Conservation (phyloP, 2,797 vertebrate species). For the Bovichtus diacanthus region DNA sequence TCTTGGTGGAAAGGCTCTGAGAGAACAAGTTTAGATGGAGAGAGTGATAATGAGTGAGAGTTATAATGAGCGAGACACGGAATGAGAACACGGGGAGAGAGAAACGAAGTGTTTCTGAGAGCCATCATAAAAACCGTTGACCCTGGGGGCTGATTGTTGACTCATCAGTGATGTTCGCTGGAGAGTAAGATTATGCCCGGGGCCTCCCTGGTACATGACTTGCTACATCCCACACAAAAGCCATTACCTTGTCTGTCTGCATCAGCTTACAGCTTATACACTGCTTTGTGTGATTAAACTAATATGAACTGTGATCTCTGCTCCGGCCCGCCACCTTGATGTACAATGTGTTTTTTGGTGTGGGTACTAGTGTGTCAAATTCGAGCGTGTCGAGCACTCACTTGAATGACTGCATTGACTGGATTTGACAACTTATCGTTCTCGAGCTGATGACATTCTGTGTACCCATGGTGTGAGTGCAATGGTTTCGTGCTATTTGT, state of each 20-base stretch:
- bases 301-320: slow-evolving; percentile 27
- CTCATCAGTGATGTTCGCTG: slow-evolving; percentile 67
- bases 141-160: slow-evolving; percentile 73
- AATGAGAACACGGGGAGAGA: slow-evolving; percentile 30
- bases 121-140: slow-evolving; percentile 64
- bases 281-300: slow-evolving; percentile 31
- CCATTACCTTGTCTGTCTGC: slow-evolving; percentile 48
- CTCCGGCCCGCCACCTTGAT: neutral
- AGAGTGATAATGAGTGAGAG: slow-evolving; percentile 64
- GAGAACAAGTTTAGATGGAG: slow-evolving; percentile 53
- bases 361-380: slow-evolving; percentile 26
- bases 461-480: slow-evolving; percentile 12
- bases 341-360: no score
- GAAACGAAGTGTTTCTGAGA: slow-evolving; percentile 40
- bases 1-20: slow-evolving; percentile 47
- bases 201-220: slow-evolving; percentile 49
- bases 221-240: slow-evolving; percentile 49
- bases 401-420: slow-evolving; percentile 26
- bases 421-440: slow-evolving; percentile 39
- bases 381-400: neutral
- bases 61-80: slow-evolving; percentile 62
- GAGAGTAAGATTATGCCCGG: slow-evolving; percentile 59
- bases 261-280: slow-evolving; percentile 24
- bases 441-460: slow-evolving; percentile 34
- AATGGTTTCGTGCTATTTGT: slow-evolving; percentile 18